These are phyloP conservation scores for Pogonus chalceus DNA, from an alignment of 1,140 invertebrate species.

Conservation along the genomic window DNA sequence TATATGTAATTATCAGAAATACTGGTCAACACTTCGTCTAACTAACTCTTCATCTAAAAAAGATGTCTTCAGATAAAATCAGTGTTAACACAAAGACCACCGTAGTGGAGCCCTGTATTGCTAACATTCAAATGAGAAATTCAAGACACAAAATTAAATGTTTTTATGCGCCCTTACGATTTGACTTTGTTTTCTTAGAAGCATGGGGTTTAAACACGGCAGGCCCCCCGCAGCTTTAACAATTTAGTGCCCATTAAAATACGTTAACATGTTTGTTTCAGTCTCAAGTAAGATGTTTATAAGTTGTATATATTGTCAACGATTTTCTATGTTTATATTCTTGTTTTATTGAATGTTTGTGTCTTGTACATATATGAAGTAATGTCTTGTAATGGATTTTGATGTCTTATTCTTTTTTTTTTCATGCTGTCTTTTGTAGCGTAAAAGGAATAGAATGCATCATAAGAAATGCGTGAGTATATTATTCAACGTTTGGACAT, in stretches of 20 bases:
- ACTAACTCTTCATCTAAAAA: background rate
- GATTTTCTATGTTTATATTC: background rate
- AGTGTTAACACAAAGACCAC: slow-evolving; percentile 2
- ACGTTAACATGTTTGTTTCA: background rate
- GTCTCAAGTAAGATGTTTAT: slow-evolving; percentile 6
- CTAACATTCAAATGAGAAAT: slow-evolving; percentile 6
- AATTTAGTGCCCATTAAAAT: slow-evolving; percentile 3
- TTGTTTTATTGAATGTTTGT: background rate
- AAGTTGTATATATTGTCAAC: background rate
- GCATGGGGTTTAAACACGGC: background rate
- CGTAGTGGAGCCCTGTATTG: background rate
- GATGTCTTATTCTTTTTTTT: background rate
- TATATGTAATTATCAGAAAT: no score
- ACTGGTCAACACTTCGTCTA: background rate
- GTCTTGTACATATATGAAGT: background rate
- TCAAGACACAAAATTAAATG: no score
- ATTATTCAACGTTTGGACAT: no score
- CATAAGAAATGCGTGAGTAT: slow-evolving; percentile 2
- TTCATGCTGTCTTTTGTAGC: background rate
- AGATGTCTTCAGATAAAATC: slow-evolving; percentile 2
- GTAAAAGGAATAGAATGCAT: background rate
- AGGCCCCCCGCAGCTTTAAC: background rate
- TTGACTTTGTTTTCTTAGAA: slow-evolving; percentile 4
- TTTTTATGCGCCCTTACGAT: background rate
- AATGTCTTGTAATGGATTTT: no score